Evolutionary conservation across 2,113 vertebrate genomes (phyloP).

Genomic region (Anseranas semipalmata): DNA sequence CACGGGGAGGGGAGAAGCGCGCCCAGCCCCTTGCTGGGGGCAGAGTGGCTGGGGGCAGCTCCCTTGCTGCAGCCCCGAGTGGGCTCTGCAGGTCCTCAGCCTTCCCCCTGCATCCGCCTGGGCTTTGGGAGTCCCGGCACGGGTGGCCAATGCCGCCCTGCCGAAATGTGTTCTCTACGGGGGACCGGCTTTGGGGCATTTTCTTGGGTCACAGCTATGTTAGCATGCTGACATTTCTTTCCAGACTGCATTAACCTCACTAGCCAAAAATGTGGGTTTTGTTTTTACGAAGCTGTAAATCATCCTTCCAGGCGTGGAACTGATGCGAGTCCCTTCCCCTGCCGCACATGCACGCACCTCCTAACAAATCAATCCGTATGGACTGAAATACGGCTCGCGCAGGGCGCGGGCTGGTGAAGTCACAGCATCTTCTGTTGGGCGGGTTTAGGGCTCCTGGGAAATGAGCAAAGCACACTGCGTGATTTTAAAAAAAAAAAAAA

Average conservation of each 20-base stretch:
- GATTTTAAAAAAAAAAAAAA: neutral
- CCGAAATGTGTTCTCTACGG: fast-evolving
- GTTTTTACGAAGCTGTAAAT: neutral
- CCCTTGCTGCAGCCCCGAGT: fast-evolving
- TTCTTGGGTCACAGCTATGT: neutral
- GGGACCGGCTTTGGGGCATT: neutral
- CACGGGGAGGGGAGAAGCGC: neutral
- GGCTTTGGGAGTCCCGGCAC: fast-evolving
- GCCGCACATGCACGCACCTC: fast-evolving
- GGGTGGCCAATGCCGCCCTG: fast-evolving
- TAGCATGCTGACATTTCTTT: neutral
- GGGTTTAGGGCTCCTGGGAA: neutral
- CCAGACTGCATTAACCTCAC: neutral
- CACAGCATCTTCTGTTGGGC: neutral
- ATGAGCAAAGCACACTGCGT: fast-evolving
- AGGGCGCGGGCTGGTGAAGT: neutral
- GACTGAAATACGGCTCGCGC: fast-evolving
- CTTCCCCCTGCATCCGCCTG: neutral
- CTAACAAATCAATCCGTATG: neutral
- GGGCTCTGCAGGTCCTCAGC: neutral
- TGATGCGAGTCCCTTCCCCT: neutral
- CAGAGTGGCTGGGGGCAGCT: fast-evolving
- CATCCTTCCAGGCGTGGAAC: neutral
- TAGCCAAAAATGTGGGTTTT: neutral
- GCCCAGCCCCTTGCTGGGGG: neutral